phyloP scores from a whole-genome alignment of 1,140 invertebrate species.

The Chelonus insularis region DNA sequence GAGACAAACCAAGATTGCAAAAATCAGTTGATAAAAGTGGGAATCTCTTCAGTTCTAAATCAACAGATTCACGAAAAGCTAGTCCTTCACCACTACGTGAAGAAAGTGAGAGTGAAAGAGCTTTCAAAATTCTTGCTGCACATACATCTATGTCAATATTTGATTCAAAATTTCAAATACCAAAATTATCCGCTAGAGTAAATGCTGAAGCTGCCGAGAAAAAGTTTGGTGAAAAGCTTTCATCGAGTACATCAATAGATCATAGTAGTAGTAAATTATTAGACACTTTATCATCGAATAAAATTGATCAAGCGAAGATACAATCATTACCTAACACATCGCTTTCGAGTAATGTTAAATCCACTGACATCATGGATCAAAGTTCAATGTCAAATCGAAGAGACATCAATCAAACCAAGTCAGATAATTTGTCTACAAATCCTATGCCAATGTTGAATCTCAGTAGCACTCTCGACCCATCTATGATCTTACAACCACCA shows the following conservation, averaged over 20 bases:
- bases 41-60: background rate
- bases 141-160: slow-evolving; percentile 65
- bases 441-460: slow-evolving; percentile 39
- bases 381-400: slow-evolving; percentile 28
- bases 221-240: slow-evolving; percentile 37
- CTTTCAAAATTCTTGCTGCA: slow-evolving; percentile 59
- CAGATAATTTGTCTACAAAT: slow-evolving; percentile 38
- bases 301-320: slow-evolving; percentile 38
- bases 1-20: slow-evolving; percentile 61
- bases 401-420: slow-evolving; percentile 36
- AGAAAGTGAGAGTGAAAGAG: slow-evolving; percentile 65
- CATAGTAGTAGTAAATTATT: slow-evolving; percentile 25
- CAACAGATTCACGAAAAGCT: slow-evolving; percentile 63
- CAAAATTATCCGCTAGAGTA: slow-evolving; percentile 70
- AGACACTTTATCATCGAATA: slow-evolving; percentile 37
- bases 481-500: slow-evolving; percentile 34
- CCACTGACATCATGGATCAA: slow-evolving; percentile 34
- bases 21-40: slow-evolving; percentile 64
- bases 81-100: slow-evolving; percentile 66
- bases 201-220: slow-evolving; percentile 46
- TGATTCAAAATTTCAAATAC: slow-evolving; percentile 85
- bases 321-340: slow-evolving; percentile 34
- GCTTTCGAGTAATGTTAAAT: slow-evolving; percentile 18
- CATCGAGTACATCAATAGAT: slow-evolving; percentile 11
- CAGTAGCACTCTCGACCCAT: slow-evolving; percentile 23